Evolutionary conservation across 1,140 invertebrate species (phyloP), one percentile per base, ranked within the genome.

Genomic region (Drosophila busckii): DNA sequence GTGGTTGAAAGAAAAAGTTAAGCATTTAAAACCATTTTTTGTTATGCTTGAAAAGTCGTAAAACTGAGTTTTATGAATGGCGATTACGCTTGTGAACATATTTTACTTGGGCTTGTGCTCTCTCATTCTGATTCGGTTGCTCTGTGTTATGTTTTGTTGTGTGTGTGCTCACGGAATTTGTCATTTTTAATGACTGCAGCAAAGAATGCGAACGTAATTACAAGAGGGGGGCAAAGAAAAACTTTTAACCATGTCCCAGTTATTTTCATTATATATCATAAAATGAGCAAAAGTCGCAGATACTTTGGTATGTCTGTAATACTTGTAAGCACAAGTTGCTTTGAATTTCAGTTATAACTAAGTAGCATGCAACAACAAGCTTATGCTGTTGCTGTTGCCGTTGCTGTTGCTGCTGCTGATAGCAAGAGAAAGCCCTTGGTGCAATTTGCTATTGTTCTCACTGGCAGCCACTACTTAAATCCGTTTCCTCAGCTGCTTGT

Each of bases 181-280:
- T 80, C 73, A 80, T 80, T 80, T 80, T 80, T 80, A 80, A 80
- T 82, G 73, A 80, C 73, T 80, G 68, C 44, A n/a, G 64, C 73
- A 82, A 80, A 80, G 69, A 80, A 80, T 80, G 75, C 73, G 73
- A 48, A 65, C 64, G 71, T 80, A 80, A 78, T 78, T 78, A 78
- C 67, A 78, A 60, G 71, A 32, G 67, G 65, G 25, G 68, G n/a
- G 12, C 23, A 46, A 10, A 52, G 35, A 58, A 65, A 49, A 69
- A 76, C 50, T 63, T 65, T 66, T 45, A 28, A 67, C 63, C 44
- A 56, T 65, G 45, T 71, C 37, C 25, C 54, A 32, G 50, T 42
- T 38, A 73, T 80, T 78, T 68, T 54, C 60, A 54, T n/a, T n/a
- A n/a, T n/a, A n/a, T n/a, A n/a, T n/a, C n/a, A n/a, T n/a, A n/a